phyloP scores from a whole-genome alignment of 1,140 invertebrate species.

The Tetragnatha versicolor region DNA sequence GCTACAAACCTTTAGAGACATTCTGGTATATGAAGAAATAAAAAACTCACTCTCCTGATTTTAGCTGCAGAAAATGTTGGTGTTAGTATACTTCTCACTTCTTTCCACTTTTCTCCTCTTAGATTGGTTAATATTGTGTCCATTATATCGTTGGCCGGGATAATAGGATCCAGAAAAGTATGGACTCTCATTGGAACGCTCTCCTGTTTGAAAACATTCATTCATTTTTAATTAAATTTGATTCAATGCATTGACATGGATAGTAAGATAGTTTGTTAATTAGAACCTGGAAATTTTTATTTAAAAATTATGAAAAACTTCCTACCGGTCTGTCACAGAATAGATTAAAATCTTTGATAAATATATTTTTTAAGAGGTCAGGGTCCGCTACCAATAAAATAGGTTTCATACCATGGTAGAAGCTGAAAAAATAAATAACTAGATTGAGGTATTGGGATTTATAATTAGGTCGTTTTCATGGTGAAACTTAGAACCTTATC shows the following conservation, averaged over 20 bases:
- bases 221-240: background rate
- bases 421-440: conserved; percentile 34
- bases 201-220: background rate
- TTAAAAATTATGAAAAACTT: background rate
- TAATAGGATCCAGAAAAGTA: conserved; percentile 22
- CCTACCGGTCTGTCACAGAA: conserved; percentile 61
- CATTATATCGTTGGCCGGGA: conserved; percentile 27
- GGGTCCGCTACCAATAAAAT: conserved; percentile 61
- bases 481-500: too few species aligned
- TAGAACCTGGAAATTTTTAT: background rate
- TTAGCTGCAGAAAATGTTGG: conserved; percentile 68
- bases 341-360: conserved; percentile 62
- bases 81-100: conserved; percentile 66
- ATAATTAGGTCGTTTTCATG: too few species aligned
- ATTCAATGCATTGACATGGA: background rate
- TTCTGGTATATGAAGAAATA: background rate
- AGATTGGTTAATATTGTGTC: conserved; percentile 7
- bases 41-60: conserved; percentile 61
- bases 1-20: background rate
- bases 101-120: conserved; percentile 65
- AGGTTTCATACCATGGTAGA: conserved; percentile 61
- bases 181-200: conserved; percentile 26
- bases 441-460: too few species aligned
- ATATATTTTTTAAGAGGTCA: conserved; percentile 62
- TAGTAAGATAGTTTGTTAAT: background rate